A percentile compares a stretch with the other conserved stretches of the same genome.
phyloP scores from a whole-genome alignment of 2,113 vertebrate genomes.

The Entelurus aequoreus region DNA sequence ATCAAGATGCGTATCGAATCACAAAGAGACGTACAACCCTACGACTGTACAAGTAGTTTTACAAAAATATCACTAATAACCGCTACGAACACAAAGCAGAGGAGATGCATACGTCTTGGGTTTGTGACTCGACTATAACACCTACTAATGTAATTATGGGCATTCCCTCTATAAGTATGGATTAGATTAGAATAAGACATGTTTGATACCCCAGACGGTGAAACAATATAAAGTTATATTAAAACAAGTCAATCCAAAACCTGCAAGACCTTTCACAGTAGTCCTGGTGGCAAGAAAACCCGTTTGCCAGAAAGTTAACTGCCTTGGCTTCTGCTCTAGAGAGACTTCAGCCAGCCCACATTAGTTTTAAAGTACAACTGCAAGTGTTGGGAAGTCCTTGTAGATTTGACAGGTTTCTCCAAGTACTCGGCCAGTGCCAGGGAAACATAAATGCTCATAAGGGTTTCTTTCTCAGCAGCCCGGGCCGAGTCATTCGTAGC shows the following conservation, averaged over 20 bases:
- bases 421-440: slow-evolving; percentile 20
- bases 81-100: no score
- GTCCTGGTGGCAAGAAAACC: slow-evolving; percentile 20
- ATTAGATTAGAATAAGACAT: slow-evolving; percentile 9
- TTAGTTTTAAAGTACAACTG: slow-evolving; percentile 34
- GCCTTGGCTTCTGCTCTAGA: slow-evolving; percentile 20
- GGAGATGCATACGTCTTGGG: no score
- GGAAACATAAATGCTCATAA: slow-evolving; percentile 42
- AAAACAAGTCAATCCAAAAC: slow-evolving; percentile 29
- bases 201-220: slow-evolving; percentile 9
- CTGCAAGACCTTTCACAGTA: slow-evolving; percentile 10
- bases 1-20: no score
- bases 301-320: slow-evolving; percentile 21
- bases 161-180: slow-evolving; percentile 1
- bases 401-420: slow-evolving; percentile 38
- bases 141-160: neutral
- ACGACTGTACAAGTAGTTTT: no score
- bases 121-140: neutral
- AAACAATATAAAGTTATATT: slow-evolving; percentile 15
- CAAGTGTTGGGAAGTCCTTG: slow-evolving; percentile 28
- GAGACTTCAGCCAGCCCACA: slow-evolving; percentile 23
- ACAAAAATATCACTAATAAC: no score
- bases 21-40: no score
- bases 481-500: slow-evolving; percentile 29
- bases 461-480: slow-evolving; percentile 48